Evolutionary conservation across 37 sponge, comb jelly and placozoan genomes (phyloP).

Genomic region (Aphrocallistes beatrix): DNA sequence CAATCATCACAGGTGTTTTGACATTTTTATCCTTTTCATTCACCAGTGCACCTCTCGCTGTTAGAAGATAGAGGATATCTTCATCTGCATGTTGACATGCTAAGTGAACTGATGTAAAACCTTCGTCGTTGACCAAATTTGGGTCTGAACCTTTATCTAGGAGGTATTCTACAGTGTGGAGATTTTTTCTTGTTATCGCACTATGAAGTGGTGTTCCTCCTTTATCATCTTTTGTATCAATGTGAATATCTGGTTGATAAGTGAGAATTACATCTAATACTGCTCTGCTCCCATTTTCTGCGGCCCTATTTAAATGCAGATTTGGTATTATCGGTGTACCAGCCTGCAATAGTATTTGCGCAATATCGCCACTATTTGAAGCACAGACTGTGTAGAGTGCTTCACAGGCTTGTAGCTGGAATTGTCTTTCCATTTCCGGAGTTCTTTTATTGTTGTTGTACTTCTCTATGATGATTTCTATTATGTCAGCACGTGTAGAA

Average conservation of each 20-base stretch:
- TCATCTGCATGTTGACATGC: conserved; percentile 16
- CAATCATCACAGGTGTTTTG: not conserved
- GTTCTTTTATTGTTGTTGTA: not conserved
- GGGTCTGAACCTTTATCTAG: not conserved
- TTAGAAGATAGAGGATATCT: not conserved
- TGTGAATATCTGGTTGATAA: not conserved
- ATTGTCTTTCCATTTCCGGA: not conserved
- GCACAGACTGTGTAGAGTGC: not conserved
- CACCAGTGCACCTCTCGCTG: not conserved
- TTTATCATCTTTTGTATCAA: not conserved
- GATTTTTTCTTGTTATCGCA: not conserved
- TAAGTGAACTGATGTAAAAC: not conserved
- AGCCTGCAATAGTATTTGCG: not conserved
- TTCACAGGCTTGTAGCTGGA: not conserved
- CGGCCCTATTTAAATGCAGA: not conserved
- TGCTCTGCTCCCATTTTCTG: not conserved
- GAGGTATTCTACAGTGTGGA: not conserved
- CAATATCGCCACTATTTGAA: not conserved
- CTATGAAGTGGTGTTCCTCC: not conserved
- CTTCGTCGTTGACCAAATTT: not conserved
- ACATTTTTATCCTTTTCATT: not conserved
- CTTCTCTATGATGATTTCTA: not conserved
- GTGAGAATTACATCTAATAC: not conserved
- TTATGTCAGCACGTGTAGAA: not conserved
- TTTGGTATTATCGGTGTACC: not conserved